Conservation (phyloP, 2,888 invertebrate genomes). For the Drosophila gaucha region DNA sequence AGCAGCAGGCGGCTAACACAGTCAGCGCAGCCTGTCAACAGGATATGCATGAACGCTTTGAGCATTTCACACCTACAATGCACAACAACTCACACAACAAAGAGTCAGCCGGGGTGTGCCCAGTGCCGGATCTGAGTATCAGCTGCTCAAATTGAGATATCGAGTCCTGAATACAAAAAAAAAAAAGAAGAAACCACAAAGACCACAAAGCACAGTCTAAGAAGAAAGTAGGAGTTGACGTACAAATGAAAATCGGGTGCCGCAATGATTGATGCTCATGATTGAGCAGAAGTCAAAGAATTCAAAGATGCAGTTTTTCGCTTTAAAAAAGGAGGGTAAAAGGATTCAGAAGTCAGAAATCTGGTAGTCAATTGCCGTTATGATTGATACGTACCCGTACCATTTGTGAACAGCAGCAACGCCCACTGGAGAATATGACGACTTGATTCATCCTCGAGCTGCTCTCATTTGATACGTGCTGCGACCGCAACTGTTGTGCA, state of each 20-base stretch:
- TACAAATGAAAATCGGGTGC: conserved; percentile 62
- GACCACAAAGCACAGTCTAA: conserved; percentile 41
- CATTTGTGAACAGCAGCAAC: conserved; percentile 72
- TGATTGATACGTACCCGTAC: conserved; percentile 62
- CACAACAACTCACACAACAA: conserved; percentile 33
- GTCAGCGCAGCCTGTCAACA: conserved; percentile 70
- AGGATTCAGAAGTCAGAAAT: conserved; percentile 50
- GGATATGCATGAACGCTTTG: conserved; percentile 81
- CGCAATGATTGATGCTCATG: conserved; percentile 67
- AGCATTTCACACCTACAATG: conserved; percentile 82
- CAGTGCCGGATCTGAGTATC: conserved; percentile 61
- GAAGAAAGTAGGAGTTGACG: conserved; percentile 70
- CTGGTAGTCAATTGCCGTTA: conserved; percentile 62
- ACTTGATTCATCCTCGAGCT: too few relatives aligned
- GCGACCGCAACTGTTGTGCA: conserved; percentile 52
- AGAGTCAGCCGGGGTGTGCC: conserved; percentile 32
- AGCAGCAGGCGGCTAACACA: conserved; percentile 52
- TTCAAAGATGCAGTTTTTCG: conserved; percentile 59
- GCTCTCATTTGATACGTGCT: conserved; percentile 71
- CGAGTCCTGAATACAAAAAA: conserved; percentile 10
- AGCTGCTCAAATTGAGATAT: conserved; percentile 73
- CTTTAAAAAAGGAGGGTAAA: conserved; percentile 37
- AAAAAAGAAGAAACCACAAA: conserved; percentile 54
- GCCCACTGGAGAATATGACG: conserved; percentile 33
- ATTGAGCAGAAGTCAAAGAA: conserved; percentile 72